Evolutionary conservation across 2,113 vertebrate genomes (phyloP).

Genomic region (Pygoscelis adeliae): DNA sequence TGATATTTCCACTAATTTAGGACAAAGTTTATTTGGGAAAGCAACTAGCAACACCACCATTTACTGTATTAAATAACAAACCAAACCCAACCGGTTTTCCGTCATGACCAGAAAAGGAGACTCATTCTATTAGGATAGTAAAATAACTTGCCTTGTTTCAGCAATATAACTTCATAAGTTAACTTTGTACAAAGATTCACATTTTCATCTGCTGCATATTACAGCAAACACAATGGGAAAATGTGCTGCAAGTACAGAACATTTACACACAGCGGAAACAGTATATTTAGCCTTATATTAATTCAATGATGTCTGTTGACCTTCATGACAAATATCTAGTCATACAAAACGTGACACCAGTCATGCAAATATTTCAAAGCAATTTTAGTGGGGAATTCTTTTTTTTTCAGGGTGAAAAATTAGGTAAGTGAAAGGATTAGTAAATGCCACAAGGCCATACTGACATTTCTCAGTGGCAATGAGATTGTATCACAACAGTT

Average conservation of each 20-base stretch:
- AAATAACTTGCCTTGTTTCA: background rate
- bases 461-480: background rate
- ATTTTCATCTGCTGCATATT: background rate
- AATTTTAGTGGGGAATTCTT: background rate
- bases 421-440: background rate
- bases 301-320: background rate
- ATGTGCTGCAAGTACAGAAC: background rate
- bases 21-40: background rate
- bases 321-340: background rate
- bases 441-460: background rate
- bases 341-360: background rate
- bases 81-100: background rate
- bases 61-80: background rate
- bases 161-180: background rate
- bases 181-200: background rate
- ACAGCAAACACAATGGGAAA: background rate
- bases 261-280: background rate
- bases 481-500: background rate
- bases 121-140: background rate
- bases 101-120: background rate
- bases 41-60: background rate
- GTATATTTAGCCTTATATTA: background rate
- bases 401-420: background rate
- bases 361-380: background rate
- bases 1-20: background rate